Evolutionary conservation across 2,888 invertebrate species (phyloP), one percentile per base, ranked within the genome.

Genomic region (Erpobdella octoculata): DNA sequence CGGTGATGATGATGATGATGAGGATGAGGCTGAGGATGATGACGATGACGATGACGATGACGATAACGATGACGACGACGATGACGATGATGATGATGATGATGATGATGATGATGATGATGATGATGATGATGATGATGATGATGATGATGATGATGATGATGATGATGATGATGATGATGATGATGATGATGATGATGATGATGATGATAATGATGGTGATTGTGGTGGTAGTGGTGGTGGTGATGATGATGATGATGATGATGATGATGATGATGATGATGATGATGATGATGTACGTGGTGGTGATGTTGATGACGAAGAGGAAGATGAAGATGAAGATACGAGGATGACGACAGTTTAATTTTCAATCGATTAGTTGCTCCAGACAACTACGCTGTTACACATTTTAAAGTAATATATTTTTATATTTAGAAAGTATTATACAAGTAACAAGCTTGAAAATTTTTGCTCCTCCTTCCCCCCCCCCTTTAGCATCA

Each of bases 51-150:
- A 18, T 58, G 58, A 58, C 28, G 64, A 35, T 35, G 64, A 64
- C 28, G 64, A 25, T 35, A 28, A 64, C 33, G 64, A 64, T 64
- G 36, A 64, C 33, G 64, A 64, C 33, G 64, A 64, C 33, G 64
- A 35, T n/a, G n/a, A n/a, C n/a, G 73, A 66, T 65, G 72, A 76
- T 71, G 76, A 71, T 28, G 70, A 59, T 58, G 68, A 74, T 31
- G 68, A 72, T 66, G 73, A 74, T 36, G 75, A 73, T 35, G 73
- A 71, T 9, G 75, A 68, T 38, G 58, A 62, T 48, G 41, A 65
- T 59, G 74, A 75, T 9, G 76, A 75, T 59, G 76, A 31, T 12
- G 41, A 31, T 25, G 68, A 46, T 68, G 31, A 68, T 38, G 33
- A 46, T 46, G 33, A 68, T 72, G 66, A 9, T 48, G 69, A 33